phyloP scores from a whole-genome alignment of 2,113 vertebrate genomes.

The Hystrix brachyura region DNA sequence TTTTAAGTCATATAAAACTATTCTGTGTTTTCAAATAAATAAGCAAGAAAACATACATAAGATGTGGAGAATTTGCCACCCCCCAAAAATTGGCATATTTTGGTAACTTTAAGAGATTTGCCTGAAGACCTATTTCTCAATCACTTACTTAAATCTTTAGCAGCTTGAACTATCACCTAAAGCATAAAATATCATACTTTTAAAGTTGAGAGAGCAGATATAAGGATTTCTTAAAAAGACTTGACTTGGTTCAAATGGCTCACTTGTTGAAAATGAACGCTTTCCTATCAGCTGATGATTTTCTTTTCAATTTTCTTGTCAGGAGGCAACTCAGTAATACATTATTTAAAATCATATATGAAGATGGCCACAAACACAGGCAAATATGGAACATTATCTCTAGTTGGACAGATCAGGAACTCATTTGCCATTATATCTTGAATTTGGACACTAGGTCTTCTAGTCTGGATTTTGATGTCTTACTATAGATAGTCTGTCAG shows the following conservation, averaged over 20 bases:
- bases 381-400: background rate
- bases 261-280: background rate
- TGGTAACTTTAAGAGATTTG: constrained; percentile 16
- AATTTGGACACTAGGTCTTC: background rate
- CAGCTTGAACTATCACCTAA: constrained; percentile 34
- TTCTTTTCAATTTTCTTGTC: constrained; percentile 15
- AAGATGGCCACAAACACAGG: background rate
- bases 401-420: background rate
- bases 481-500: background rate
- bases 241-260: background rate
- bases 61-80: background rate
- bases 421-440: background rate
- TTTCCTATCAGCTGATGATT: background rate
- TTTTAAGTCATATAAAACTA: background rate
- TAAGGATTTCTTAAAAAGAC: background rate
- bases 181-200: constrained; percentile 35
- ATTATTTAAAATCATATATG: background rate
- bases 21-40: background rate
- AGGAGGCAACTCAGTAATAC: background rate
- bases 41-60: background rate
- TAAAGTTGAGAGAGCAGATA: constrained; percentile 28
- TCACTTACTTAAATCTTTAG: constrained; percentile 10
- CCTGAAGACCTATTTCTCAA: background rate
- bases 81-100: background rate
- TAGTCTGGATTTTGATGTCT: background rate